These are phyloP conservation scores for Stegodyphus dumicola DNA, from an alignment of 1,140 invertebrate genomes.

Conservation along the genomic window DNA sequence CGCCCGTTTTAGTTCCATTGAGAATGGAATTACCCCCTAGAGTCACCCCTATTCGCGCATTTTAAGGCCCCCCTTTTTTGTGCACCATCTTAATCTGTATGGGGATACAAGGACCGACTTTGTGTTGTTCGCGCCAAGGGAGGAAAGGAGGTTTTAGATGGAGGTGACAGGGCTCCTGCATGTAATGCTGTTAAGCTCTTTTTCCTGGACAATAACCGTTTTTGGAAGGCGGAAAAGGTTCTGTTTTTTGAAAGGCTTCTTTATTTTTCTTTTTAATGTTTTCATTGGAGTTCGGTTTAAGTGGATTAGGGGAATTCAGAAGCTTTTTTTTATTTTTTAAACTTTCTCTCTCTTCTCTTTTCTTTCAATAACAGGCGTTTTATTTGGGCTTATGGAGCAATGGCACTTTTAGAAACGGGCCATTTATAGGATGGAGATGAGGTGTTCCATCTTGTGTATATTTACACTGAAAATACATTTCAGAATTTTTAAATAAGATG, in stretches of 20 bases:
- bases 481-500: too few species aligned
- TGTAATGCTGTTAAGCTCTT: constrained; percentile 37
- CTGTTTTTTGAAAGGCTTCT: background rate
- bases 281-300: constrained; percentile 21
- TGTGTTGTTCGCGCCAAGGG: too few species aligned
- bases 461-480: too few species aligned
- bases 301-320: constrained; percentile 50
- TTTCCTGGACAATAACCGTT: constrained; percentile 40
- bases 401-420: too few species aligned
- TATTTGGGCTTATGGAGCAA: too few species aligned
- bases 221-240: constrained; percentile 16
- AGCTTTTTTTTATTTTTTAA: background rate
- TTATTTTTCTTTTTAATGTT: background rate
- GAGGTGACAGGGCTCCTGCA: background rate
- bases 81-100: constrained; percentile 31
- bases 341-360: too few species aligned
- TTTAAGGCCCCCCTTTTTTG: constrained; percentile 32
- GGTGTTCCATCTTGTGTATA: too few species aligned
- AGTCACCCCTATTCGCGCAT: constrained; percentile 24
- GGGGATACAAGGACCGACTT: background rate
- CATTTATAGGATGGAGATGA: too few species aligned
- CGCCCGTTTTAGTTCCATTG: background rate
- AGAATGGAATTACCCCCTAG: constrained; percentile 29
- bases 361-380: too few species aligned
- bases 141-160: background rate